Evolutionary conservation across 2,888 invertebrate genomes (phyloP), one percentile per base, ranked within the genome.

Genomic region (Muschampia plurimacula): DNA sequence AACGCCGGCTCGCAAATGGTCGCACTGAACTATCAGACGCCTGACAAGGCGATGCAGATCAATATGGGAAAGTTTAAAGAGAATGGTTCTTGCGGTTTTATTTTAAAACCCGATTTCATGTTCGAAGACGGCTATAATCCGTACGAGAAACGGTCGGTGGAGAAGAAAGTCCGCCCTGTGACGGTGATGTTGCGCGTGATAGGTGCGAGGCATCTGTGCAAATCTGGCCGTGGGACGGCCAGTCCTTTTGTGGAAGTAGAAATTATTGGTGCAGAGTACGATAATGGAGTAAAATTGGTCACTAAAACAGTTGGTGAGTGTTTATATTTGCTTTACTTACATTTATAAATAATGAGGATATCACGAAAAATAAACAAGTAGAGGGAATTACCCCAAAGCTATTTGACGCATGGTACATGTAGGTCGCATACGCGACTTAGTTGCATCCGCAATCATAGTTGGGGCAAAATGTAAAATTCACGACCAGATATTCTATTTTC

Each of bases 1-100:
- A 99, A 98, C 88, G 96, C 96, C 12, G 99, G 99, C 1, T 98
- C 97, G 64, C 99, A 99, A 90, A 98, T 99, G 98, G 98, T 98
- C 0, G 99, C 99, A 0, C 93, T 99, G 4, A 99, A 99, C 91
- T 99, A 98, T 89, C 99, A 99, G 90, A 99, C 99, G 0, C 95
- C 96, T 75, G 99, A 99, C 87, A 98, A 97, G 84, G 95, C 98
- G 12, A 99, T 99, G 99, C 71, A 72, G 41, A 22, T 99, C 10
- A 99, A 99, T 90, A 97, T 97, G 85, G 98, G 98, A 0, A 97
- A 97, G 86, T 99, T 99, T 86, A 95, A 97, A 41, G 97, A 98
- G 84, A 99, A 99, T 84, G 99, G 98, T 0, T 95, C 96, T 46
- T 99, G 98, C 87, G 99, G 99, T 0, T 99, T 97, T 86, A 94